Evolutionary conservation across 2,888 invertebrate species (phyloP).

Genomic region (Plusia festucae): DNA sequence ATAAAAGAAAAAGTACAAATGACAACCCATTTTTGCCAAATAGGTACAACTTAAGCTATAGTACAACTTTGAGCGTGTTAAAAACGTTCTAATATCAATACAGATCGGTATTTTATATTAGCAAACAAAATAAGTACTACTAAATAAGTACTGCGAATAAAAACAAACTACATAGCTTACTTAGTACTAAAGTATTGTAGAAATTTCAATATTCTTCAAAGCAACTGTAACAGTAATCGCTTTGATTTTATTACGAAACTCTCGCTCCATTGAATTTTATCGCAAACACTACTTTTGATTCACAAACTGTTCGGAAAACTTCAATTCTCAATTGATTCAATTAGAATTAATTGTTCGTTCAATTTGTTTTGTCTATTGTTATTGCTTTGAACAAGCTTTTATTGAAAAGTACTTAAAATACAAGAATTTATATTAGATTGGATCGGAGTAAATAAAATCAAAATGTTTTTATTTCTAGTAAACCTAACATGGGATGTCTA

Average conservation of each 20-base stretch:
- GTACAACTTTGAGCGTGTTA: no score
- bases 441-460: no score
- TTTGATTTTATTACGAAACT: conserved; percentile 6
- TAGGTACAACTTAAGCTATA: no score
- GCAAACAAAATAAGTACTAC: neutral
- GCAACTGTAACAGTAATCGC: neutral
- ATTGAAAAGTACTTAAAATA: neutral
- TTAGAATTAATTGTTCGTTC: neutral
- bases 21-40: no score
- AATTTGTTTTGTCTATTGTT: neutral
- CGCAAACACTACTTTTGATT: conserved; percentile 6
- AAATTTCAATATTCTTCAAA: neutral
- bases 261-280: conserved; percentile 1
- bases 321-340: neutral
- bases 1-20: no score
- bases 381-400: neutral
- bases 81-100: no score
- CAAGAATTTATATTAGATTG: no score
- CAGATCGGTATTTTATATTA: neutral
- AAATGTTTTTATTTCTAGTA: no score
- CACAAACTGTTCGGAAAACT: neutral
- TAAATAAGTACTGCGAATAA: neutral
- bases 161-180: neutral
- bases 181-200: neutral
- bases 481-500: no score